These are phyloP conservation scores for Epinephelus malabaricus DNA, from an alignment of 2,797 vertebrate genomes.

Conservation along the genomic window DNA sequence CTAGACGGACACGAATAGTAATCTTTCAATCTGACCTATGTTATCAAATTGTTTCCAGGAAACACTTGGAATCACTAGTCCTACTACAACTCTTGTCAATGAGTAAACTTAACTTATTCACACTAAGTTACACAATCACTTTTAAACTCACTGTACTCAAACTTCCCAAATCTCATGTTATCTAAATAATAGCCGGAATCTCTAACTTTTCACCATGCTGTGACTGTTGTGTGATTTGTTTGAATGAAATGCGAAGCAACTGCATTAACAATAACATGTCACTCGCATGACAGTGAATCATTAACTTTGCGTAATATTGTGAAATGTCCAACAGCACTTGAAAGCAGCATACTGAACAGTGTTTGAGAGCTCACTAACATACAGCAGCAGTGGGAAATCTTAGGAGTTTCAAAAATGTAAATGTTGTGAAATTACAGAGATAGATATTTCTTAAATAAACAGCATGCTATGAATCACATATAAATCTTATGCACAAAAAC, in stretches of 20 bases:
- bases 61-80: neutral
- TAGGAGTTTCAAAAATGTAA: neutral
- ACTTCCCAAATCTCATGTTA: no score
- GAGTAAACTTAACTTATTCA: neutral
- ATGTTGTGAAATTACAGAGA: neutral
- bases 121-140: no score
- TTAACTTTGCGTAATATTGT: fast-evolving
- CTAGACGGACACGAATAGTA: no score
- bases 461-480: neutral
- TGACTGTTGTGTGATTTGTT: neutral
- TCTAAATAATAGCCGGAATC: no score
- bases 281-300: neutral
- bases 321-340: neutral
- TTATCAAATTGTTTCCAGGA: neutral
- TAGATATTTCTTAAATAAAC: neutral
- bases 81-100: neutral
- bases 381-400: neutral
- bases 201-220: neutral
- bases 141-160: no score
- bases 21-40: neutral
- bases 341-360: slow-evolving; percentile 38
- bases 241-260: neutral
- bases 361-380: neutral
- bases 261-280: neutral
- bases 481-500: neutral